phyloP scores from a whole-genome alignment of 2,888 invertebrate species.

The Noctua comes region DNA sequence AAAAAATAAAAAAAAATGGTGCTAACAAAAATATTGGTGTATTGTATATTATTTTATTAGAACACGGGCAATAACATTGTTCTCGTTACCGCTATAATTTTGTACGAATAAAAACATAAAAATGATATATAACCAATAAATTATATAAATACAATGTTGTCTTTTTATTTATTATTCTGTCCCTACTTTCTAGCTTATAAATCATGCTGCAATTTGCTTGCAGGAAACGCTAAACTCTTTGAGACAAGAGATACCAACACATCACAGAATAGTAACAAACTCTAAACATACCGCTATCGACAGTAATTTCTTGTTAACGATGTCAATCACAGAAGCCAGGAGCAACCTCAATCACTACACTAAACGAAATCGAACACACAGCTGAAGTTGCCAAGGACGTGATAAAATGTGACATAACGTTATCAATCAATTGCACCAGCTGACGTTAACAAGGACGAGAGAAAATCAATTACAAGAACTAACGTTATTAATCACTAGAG shows the following conservation, averaged over 20 bases:
- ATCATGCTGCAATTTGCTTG: too few relatives aligned
- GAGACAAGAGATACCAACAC: neutral
- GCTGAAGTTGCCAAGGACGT: too few relatives aligned
- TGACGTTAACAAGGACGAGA: neutral
- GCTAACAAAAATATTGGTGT: slow-evolving; percentile 88
- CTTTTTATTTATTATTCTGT: slow-evolving; percentile 38
- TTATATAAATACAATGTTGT: slow-evolving; percentile 73
- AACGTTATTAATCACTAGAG: neutral
- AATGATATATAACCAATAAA: slow-evolving; percentile 84
- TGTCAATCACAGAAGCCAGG: neutral
- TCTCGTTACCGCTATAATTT: slow-evolving; percentile 86
- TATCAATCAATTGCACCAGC: neutral
- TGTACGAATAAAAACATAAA: slow-evolving; percentile 84
- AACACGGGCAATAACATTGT: slow-evolving; percentile 83
- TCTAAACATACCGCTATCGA: neutral
- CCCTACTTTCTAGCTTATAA: slow-evolving; percentile 4
- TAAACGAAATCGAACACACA: neutral
- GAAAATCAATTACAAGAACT: too few relatives aligned
- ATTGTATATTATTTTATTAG: slow-evolving; percentile 83
- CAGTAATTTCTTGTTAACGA: neutral
- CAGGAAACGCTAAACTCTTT: neutral
- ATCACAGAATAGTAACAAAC: neutral
- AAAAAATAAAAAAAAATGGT: slow-evolving; percentile 84
- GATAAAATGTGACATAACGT: too few relatives aligned
- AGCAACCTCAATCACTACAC: neutral